Base-by-base conservation (phyloP, 2,888 invertebrate genomes). In the Sipunculus nudus region DNA sequence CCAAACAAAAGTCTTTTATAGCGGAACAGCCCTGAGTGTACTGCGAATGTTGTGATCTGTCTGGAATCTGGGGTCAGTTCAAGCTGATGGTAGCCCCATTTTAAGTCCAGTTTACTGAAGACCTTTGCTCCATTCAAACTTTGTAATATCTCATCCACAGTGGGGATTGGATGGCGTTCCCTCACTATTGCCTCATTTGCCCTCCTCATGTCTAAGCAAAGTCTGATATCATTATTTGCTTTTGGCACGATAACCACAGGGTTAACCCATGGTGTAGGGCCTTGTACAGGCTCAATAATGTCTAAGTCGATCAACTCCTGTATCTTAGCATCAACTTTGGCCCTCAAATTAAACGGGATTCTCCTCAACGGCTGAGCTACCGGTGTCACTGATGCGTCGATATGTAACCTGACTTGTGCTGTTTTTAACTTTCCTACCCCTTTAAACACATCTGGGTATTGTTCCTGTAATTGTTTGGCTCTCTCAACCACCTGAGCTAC, bases 61-160 rank as follows among this genome's bases (percentile, higher is more conserved):
- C 32, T n/a, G n/a, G n/a, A n/a, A n/a, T n/a, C n/a, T n/a, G n/a
- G 40, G n/a, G 10, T 8, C 25, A 26, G 19, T 38, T 52, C 52
- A 3, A 52, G 32, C 19, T 45, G 45, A 29, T 53, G 52, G 29
- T 53, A 54, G 1, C 54, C 54, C 54, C 54, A 53, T 31, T 48
- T 48, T 23, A 57, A 29, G 40, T 57, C 26, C 8, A 57, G 21
- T 40, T 57, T 57, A 13, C 21, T 48, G 21, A 48, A 48, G 8
- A 48, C 48, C 3, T 23, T 48, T 28, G 29, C 10, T 8, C 29
- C 48, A 31, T 48, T 48, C 8, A 48, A 26, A 16, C 32, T 48
- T 16, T 48, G 48, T 3, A 48, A 13, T 28, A 48, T 21, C 32
- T 1, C 21, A 16, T 50, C 52, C n/a, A 43, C 41, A 16, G 48